Evolutionary conservation across 2,113 vertebrate species (phyloP).

Genomic region (Stigmatopora argus): DNA sequence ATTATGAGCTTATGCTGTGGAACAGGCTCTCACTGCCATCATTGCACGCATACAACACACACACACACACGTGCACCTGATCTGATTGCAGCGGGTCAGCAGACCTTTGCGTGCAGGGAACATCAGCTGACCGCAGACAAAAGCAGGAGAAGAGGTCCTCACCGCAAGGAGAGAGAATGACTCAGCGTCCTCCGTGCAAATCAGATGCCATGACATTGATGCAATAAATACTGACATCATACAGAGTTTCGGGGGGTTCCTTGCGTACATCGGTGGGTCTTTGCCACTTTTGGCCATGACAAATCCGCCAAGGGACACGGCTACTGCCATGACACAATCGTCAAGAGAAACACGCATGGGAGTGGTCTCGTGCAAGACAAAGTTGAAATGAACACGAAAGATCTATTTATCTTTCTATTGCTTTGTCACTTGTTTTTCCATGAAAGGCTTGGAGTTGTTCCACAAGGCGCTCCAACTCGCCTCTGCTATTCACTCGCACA

Average conservation of each 20-base stretch:
- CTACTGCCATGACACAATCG: neutral
- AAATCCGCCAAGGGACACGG: neutral
- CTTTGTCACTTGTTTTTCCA: neutral
- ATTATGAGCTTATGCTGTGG: conserved; percentile 5
- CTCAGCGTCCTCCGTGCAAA: conserved; percentile 26
- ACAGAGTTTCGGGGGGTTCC: neutral
- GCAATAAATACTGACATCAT: conserved; percentile 1
- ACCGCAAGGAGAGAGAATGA: conserved; percentile 30
- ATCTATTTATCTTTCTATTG: neutral
- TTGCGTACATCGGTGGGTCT: neutral
- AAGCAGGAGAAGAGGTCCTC: conserved; percentile 29
- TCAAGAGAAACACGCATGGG: neutral
- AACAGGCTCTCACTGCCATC: conserved; percentile 23
- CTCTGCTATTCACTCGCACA: conserved; percentile 5
- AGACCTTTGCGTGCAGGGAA: conserved; percentile 61
- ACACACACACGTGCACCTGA: conserved; percentile 32
- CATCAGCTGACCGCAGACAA: conserved; percentile 59
- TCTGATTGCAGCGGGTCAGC: conserved; percentile 57
- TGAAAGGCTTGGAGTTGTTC: neutral
- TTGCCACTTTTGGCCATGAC: neutral
- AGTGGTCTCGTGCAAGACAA: neutral
- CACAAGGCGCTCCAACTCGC: neutral
- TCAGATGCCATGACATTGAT: conserved; percentile 25
- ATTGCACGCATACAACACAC: conserved; percentile 16
- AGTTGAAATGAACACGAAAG: neutral